phyloP scores from a whole-genome alignment of 2,113 vertebrate species.

The Colinus virginianus region DNA sequence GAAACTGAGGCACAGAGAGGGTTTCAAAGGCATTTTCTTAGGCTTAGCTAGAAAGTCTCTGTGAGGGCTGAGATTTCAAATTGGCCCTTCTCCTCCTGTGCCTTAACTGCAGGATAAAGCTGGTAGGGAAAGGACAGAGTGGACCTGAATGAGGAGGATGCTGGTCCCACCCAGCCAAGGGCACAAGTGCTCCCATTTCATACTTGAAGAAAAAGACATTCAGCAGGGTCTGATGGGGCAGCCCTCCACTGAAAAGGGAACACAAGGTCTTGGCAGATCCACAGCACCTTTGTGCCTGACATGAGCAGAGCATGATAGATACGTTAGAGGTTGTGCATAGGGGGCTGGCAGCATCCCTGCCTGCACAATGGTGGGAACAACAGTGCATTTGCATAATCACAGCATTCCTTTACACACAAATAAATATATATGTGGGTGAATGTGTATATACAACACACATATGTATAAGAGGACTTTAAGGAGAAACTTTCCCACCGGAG shows the following conservation, averaged over 20 bases:
- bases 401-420: background rate
- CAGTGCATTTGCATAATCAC: background rate
- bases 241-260: background rate
- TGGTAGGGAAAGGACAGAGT: background rate
- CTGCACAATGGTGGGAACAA: background rate
- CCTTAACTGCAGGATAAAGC: background rate
- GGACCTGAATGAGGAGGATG: background rate
- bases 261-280: background rate
- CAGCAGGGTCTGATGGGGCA: background rate
- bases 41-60: background rate
- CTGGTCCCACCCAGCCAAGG: background rate
- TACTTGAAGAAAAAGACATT: background rate
- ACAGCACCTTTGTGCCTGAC: background rate
- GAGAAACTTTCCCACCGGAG: background rate
- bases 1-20: background rate
- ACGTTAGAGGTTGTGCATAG: background rate
- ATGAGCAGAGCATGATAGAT: background rate
- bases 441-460: background rate
- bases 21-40: background rate
- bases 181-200: fast-evolving
- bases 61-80: background rate
- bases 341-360: background rate
- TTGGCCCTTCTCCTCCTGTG: background rate
- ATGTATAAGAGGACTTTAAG: background rate
- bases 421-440: background rate